A percentile compares a stretch with the other conserved stretches of the same genome.
Evolutionary conservation across 1,140 invertebrate species (phyloP).

Genomic region (Acromyrmex charruanus): DNA sequence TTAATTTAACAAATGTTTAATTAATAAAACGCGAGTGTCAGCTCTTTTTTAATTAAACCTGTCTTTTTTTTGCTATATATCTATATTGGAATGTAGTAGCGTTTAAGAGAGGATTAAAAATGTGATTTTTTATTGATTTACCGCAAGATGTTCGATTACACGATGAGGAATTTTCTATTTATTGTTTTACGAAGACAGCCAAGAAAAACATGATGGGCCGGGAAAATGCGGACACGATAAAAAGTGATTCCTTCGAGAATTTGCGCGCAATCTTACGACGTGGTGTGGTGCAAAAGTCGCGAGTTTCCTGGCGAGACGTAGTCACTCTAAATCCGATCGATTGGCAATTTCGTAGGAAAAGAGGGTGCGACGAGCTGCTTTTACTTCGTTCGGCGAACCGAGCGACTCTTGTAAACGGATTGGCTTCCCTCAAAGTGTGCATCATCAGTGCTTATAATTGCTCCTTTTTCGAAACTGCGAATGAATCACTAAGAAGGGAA

Average conservation of each 20-base stretch:
- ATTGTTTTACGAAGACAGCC: background rate
- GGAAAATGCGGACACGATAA: background rate
- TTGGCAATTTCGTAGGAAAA: conserved; percentile 48
- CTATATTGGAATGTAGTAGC: background rate
- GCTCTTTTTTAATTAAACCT: background rate
- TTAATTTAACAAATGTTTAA: background rate
- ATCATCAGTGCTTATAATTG: conserved; percentile 62
- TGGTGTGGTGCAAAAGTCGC: conserved; percentile 1
- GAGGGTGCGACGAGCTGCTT: background rate
- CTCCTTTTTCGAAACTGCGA: conserved; percentile 18
- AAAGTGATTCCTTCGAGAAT: conserved; percentile 26
- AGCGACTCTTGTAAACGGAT: conserved; percentile 31
- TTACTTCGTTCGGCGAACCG: background rate
- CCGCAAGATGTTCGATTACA: background rate
- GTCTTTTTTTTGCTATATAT: background rate
- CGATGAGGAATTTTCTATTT: background rate
- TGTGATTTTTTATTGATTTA: background rate
- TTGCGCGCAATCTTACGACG: background rate
- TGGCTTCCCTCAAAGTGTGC: background rate
- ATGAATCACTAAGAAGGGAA: conserved; percentile 26
- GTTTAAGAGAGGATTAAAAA: background rate
- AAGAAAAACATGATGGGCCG: background rate
- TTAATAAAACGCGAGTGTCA: background rate
- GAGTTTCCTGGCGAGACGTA: conserved; percentile 6
- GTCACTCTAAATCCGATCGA: conserved; percentile 50